phyloP scores from a whole-genome alignment of 2,888 invertebrate genomes.

The Petrolisthes cinctipes region DNA sequence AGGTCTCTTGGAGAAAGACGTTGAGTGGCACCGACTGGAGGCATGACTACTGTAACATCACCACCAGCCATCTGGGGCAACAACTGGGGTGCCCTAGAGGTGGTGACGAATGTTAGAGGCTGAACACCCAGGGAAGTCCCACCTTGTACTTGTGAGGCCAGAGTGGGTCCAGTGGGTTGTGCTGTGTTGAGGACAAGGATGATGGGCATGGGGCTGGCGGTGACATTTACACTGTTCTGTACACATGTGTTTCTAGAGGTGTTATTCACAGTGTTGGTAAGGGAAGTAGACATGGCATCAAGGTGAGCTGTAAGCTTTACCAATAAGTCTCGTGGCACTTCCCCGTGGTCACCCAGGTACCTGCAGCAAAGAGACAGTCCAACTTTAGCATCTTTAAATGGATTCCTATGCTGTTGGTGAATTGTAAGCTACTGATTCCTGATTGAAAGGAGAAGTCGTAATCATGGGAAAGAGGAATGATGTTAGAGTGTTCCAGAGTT shows the following conservation, averaged over 20 bases:
- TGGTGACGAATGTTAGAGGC: slow-evolving; percentile 44
- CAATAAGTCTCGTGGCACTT: slow-evolving; percentile 45
- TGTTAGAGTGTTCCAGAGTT: no score
- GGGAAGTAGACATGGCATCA: slow-evolving; percentile 34
- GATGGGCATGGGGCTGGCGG: slow-evolving; percentile 47
- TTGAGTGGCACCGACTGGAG: slow-evolving; percentile 71
- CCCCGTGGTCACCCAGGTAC: slow-evolving; percentile 32
- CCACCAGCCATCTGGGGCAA: slow-evolving; percentile 87
- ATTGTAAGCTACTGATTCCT: no score
- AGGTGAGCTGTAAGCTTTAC: slow-evolving; percentile 42
- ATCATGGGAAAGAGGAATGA: no score
- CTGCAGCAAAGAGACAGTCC: neutral
- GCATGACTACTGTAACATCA: slow-evolving; percentile 84
- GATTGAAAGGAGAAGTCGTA: no score
- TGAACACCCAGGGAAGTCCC: slow-evolving; percentile 53
- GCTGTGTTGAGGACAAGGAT: slow-evolving; percentile 52
- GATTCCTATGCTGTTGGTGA: no score
- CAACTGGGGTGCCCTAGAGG: slow-evolving; percentile 76
- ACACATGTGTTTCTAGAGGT: slow-evolving; percentile 71
- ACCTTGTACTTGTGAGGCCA: slow-evolving; percentile 72
- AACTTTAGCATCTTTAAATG: no score
- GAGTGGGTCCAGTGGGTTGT: slow-evolving; percentile 16
- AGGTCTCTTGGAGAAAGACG: slow-evolving; percentile 1
- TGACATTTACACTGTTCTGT: slow-evolving; percentile 52
- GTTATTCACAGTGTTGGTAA: slow-evolving; percentile 6